These are phyloP conservation scores for Sinosuthora webbiana DNA, from an alignment of 2,113 vertebrate genomes.

Conservation along the genomic window DNA sequence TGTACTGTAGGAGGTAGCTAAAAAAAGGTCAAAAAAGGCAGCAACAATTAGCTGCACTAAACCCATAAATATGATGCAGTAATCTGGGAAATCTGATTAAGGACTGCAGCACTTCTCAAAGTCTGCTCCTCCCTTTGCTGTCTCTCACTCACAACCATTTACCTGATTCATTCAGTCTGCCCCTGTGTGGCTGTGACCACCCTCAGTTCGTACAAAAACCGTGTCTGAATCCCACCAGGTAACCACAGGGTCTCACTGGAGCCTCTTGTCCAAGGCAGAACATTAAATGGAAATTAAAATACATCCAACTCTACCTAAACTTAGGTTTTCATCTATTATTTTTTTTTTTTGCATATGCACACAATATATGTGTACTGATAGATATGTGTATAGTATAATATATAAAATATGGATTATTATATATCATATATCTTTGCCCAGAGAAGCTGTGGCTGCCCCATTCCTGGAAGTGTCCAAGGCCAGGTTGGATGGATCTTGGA, in stretches of 20 bases:
- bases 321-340: not conserved
- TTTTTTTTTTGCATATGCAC: not conserved
- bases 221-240: not conserved
- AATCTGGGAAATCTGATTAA: not conserved
- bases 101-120: not conserved
- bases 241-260: not conserved
- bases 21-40: not conserved
- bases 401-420: not conserved
- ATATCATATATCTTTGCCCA: not conserved
- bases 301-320: accelerated
- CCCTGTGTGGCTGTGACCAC: not conserved
- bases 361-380: not conserved
- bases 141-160: not conserved
- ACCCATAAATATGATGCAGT: not conserved
- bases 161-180: not conserved
- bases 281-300: not conserved
- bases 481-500: not conserved
- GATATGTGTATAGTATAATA: not conserved
- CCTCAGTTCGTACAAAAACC: not conserved
- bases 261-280: not conserved
- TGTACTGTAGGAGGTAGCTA: not conserved
- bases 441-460: not conserved
- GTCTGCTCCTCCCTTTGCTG: accelerated
- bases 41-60: not conserved
- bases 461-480: not conserved